Evolutionary conservation across 30 jellyfish, hydroid and myxozoan genomes (phyloP).

Genomic region (Cassiopea xamachana): DNA sequence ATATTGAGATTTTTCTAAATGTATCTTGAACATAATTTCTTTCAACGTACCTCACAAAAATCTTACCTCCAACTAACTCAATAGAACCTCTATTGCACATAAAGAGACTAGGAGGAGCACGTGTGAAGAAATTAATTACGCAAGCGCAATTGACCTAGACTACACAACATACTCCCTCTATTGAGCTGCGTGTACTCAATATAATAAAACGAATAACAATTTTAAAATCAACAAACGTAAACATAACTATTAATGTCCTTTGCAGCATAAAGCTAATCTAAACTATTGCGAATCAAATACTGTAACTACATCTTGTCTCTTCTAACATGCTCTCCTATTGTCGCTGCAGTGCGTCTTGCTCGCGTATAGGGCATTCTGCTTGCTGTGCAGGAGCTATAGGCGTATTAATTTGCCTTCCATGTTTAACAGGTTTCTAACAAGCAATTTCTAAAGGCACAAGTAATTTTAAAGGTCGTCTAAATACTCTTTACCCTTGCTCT

Average conservation of each 20-base stretch:
- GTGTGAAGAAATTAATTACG: neutral
- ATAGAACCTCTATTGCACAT: too few species aligned
- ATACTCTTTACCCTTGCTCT: conserved; percentile 19
- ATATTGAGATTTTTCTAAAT: too few species aligned
- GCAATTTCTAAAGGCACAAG: conserved; percentile 14
- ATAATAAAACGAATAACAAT: neutral
- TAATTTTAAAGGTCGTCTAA: conserved; percentile 18
- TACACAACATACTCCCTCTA: conserved; percentile 17
- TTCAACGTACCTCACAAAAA: too few species aligned
- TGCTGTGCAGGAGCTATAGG: neutral
- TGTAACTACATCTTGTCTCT: neutral
- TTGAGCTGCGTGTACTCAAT: neutral
- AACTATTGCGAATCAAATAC: neutral
- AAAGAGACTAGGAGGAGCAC: neutral
- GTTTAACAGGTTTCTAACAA: neutral
- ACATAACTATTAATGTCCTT: neutral
- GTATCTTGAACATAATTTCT: too few species aligned
- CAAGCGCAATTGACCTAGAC: neutral
- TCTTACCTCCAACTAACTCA: too few species aligned
- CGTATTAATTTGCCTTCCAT: neutral
- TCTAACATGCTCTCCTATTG: conserved; percentile 10
- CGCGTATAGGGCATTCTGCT: conserved; percentile 14
- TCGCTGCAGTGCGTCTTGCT: conserved; percentile 14
- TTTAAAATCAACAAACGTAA: neutral
- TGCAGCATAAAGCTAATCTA: neutral